Evolutionary conservation across 2,888 invertebrate species (phyloP).

Genomic region (Drosophila nr. medialis): DNA sequence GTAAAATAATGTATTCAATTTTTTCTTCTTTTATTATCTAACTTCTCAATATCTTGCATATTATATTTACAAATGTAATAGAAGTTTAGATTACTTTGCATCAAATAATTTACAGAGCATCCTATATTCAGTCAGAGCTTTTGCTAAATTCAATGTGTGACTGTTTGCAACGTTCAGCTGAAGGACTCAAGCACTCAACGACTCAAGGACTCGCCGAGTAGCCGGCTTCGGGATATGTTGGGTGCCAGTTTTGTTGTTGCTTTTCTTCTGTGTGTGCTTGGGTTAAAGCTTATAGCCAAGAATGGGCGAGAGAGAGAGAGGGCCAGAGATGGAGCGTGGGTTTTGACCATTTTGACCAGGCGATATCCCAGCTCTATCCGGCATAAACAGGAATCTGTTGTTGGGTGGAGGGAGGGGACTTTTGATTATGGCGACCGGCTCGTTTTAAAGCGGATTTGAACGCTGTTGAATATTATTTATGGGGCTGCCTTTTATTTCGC

Average conservation of each 20-base stretch:
- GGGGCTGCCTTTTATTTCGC: conserved; percentile 65
- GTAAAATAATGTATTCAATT: neutral
- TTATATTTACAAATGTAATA: neutral
- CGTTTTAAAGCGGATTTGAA: conserved; percentile 79
- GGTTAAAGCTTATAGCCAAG: conserved; percentile 43
- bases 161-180: conserved; percentile 2
- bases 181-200: conserved; percentile 17
- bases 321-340: conserved; percentile 3
- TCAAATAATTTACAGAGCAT: conserved; percentile 3
- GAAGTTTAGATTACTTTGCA: neutral
- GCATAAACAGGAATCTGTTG: conserved; percentile 13
- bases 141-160: neutral
- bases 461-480: conserved; percentile 76
- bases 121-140: neutral
- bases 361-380: conserved; percentile 27
- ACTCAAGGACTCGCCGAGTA: conserved; percentile 21
- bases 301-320: too few relatives aligned
- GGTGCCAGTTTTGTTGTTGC: conserved; percentile 10
- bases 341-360: conserved; percentile 50
- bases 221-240: conserved; percentile 8
- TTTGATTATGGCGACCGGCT: conserved; percentile 49
- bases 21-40: neutral
- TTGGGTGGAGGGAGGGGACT: neutral
- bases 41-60: neutral
- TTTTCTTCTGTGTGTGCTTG: conserved; percentile 25